Conservation (phyloP, 1,140 invertebrate genomes). For the Meloidogyne chitwoodi region DNA sequence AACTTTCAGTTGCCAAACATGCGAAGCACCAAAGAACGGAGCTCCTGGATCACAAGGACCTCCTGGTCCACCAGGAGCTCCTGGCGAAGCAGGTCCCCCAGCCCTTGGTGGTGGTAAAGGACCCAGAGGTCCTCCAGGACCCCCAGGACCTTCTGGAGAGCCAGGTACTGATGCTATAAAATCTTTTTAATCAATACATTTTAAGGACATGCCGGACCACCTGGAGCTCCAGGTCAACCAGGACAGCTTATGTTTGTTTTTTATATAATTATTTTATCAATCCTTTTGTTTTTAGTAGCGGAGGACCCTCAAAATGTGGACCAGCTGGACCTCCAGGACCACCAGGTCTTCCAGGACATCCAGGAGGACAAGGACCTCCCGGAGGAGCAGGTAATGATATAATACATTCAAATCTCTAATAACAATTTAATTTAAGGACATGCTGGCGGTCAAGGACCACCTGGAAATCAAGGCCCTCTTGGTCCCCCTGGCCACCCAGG, state of each 20-base stretch:
- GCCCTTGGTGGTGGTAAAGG: constrained; percentile 18
- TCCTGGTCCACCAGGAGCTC: constrained; percentile 18
- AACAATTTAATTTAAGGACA: not conserved
- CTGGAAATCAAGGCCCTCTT: constrained; percentile 15
- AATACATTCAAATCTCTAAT: not conserved
- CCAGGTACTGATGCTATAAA: not conserved
- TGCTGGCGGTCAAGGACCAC: constrained; percentile 1
- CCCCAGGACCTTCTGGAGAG: constrained; percentile 24
- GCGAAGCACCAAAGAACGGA: constrained; percentile 6
- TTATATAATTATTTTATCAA: not conserved
- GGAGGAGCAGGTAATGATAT: constrained; percentile 1
- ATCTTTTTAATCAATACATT: not conserved
- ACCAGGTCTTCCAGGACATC: constrained; percentile 20
- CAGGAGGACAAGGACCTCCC: constrained; percentile 21
- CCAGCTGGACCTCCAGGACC: constrained; percentile 17
- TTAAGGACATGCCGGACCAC: constrained; percentile 4
- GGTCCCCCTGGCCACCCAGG: constrained; percentile 19
- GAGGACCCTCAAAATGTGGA: constrained; percentile 12
- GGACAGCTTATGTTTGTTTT: constrained; percentile 18
- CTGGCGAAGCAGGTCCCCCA: constrained; percentile 14
- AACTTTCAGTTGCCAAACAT: not conserved
- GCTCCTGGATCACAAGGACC: constrained; percentile 6
- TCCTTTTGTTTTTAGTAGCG: not conserved
- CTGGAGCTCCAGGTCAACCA: constrained; percentile 25
- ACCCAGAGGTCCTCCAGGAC: constrained; percentile 5